These are phyloP conservation scores for Drosophila aff. DNA, from an alignment of 1,140 invertebrate species.

Conservation along the genomic window DNA sequence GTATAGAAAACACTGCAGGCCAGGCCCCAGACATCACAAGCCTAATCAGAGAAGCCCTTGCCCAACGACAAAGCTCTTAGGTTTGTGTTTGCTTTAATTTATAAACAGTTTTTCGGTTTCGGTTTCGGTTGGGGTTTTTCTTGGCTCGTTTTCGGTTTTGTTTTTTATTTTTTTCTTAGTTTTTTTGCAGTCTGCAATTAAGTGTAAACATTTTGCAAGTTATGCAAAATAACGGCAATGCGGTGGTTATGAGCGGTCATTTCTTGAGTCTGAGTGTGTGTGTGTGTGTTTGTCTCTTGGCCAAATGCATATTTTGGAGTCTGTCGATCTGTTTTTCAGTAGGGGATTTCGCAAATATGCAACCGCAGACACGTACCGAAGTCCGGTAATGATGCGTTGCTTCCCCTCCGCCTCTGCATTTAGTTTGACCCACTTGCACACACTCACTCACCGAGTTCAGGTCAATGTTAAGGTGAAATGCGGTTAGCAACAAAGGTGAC, in stretches of 20 bases:
- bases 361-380: constrained; percentile 62
- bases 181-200: constrained; percentile 60
- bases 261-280: constrained; percentile 23
- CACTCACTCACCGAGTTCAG: constrained; percentile 37
- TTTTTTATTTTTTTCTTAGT: constrained; percentile 1
- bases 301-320: constrained; percentile 58
- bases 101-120: constrained; percentile 38
- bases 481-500: constrained; percentile 1
- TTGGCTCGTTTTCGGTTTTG: constrained; percentile 11
- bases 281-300: constrained; percentile 46
- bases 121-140: constrained; percentile 28
- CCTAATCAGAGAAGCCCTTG: constrained; percentile 34
- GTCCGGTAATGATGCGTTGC: constrained; percentile 31
- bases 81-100: constrained; percentile 41
- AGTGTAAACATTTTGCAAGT: constrained; percentile 54
- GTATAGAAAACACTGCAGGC: background rate
- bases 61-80: constrained; percentile 19
- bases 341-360: constrained; percentile 59
- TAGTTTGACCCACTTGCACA: constrained; percentile 53
- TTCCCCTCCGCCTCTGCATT: constrained; percentile 33
- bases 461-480: constrained; percentile 76
- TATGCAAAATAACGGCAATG: constrained; percentile 61
- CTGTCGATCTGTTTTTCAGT: constrained; percentile 45
- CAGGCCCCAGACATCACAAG: constrained; percentile 6
- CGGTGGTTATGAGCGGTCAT: constrained; percentile 53